A percentile compares a stretch with the other conserved stretches of the same genome.
phyloP scores from a whole-genome alignment of 2,113 vertebrate genomes.

The Triplophysa dalaica region DNA sequence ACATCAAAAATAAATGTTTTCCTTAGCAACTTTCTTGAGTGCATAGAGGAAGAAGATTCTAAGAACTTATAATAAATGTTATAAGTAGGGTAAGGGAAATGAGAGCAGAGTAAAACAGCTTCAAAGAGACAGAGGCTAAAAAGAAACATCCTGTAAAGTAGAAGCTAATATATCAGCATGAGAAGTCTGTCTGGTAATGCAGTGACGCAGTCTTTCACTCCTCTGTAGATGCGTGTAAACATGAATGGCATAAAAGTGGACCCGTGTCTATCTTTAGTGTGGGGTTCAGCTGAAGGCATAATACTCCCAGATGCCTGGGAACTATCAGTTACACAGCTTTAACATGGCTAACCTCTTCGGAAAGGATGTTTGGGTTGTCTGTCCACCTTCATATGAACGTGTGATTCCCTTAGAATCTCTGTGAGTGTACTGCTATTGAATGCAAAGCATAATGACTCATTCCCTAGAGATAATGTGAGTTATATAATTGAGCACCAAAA shows the following conservation, averaged over 20 bases:
- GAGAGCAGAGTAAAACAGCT: not conserved
- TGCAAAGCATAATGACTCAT: conserved; percentile 20
- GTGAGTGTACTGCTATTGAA: conserved; percentile 31
- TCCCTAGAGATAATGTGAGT: conserved; percentile 25
- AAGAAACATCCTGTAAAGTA: conserved; percentile 32
- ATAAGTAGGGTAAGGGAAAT: not conserved
- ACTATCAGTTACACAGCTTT: conserved; percentile 53
- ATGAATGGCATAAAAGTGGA: conserved; percentile 45
- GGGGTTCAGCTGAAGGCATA: conserved; percentile 47
- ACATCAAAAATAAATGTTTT: too few relatives aligned
- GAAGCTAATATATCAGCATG: conserved; percentile 1
- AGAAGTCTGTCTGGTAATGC: conserved; percentile 32
- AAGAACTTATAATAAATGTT: not conserved
- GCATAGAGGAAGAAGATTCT: not conserved
- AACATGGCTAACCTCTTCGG: conserved; percentile 37
- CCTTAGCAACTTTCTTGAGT: too few relatives aligned
- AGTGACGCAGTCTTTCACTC: conserved; percentile 4
- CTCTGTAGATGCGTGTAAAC: conserved; percentile 36
- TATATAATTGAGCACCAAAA: not conserved
- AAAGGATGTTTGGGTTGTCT: conserved; percentile 63
- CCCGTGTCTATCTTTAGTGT: conserved; percentile 46
- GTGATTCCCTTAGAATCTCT: conserved; percentile 55
- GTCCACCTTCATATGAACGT: conserved; percentile 48
- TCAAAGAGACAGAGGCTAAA: not conserved
- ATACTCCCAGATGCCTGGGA: conserved; percentile 53